Evolutionary conservation across 2,888 invertebrate species (phyloP).

Genomic region (Patella caerulea): DNA sequence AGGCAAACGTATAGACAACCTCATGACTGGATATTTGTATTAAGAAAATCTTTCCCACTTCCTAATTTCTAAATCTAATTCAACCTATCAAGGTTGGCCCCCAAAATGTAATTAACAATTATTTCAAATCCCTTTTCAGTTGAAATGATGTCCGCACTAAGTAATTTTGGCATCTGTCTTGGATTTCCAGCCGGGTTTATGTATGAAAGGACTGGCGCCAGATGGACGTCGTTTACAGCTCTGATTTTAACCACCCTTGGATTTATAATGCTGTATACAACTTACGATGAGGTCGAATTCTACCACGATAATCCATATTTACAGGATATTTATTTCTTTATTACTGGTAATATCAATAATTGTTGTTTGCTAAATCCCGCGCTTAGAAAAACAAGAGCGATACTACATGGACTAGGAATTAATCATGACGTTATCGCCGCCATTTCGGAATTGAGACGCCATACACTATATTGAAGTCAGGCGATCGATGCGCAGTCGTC

Average conservation of each 20-base stretch:
- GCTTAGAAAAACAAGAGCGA: no score
- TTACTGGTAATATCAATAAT: conserved; percentile 14
- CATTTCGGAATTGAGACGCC: background rate
- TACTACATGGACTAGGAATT: no score
- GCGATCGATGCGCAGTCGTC: no score
- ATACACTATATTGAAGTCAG: background rate
- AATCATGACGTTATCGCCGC: no score
- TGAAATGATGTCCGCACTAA: conserved; percentile 27
- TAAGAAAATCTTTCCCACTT: background rate
- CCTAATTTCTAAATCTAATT: background rate
- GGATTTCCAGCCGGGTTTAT: conserved; percentile 31
- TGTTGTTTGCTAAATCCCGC: no score
- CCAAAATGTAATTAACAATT: background rate
- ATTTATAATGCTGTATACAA: conserved; percentile 26
- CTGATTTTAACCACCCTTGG: conserved; percentile 23
- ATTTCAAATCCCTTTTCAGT: conserved; percentile 21
- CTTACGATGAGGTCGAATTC: conserved; percentile 16
- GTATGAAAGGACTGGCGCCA: conserved; percentile 25
- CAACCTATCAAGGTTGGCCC: no score
- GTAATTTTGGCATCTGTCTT: conserved; percentile 27
- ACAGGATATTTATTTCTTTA: conserved; percentile 22
- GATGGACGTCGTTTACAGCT: conserved; percentile 24
- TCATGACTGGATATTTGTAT: no score
- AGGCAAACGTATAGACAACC: no score
- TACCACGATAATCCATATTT: conserved; percentile 14